These are phyloP conservation scores for Paralichthys olivaceus DNA, from an alignment of 2,113 vertebrate species.

Conservation along the genomic window DNA sequence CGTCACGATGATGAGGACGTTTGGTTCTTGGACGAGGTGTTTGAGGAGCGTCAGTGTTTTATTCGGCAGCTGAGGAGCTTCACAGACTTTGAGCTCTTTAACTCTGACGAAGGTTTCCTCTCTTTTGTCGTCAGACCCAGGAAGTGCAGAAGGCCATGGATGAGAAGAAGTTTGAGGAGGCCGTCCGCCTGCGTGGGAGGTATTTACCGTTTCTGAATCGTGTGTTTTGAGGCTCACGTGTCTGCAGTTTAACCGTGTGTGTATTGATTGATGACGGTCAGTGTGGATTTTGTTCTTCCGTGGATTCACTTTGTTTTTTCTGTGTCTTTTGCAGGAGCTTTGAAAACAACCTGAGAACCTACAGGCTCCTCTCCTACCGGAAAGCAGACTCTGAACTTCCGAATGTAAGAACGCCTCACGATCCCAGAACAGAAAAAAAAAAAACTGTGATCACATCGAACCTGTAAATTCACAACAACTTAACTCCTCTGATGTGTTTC, in stretches of 20 bases:
- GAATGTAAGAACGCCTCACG: slow-evolving; percentile 57
- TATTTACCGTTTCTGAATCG: slow-evolving; percentile 56
- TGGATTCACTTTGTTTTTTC: no score
- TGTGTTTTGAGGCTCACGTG: no score
- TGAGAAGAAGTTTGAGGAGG: slow-evolving; percentile 91
- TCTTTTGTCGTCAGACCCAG: slow-evolving; percentile 86
- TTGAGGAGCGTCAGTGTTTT: no score
- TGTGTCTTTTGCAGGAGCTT: slow-evolving; percentile 85
- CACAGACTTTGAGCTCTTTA: no score
- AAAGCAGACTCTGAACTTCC: slow-evolving; percentile 84
- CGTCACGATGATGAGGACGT: no score
- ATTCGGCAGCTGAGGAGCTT: no score
- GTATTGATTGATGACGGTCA: background rate
- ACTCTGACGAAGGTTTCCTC: background rate
- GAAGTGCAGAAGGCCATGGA: slow-evolving; percentile 99
- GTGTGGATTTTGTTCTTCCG: no score
- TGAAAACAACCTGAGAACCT: slow-evolving; percentile 91
- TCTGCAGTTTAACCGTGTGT: background rate
- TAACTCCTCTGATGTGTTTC: slow-evolving; percentile 41
- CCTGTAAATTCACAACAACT: background rate
- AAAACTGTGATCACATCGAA: background rate
- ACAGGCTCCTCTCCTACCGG: slow-evolving; percentile 90
- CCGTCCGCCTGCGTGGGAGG: slow-evolving; percentile 93
- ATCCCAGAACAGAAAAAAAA: background rate
- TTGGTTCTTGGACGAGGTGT: no score